phyloP scores from a whole-genome alignment of 2,113 vertebrate genomes.

The Perca fluviatilis region DNA sequence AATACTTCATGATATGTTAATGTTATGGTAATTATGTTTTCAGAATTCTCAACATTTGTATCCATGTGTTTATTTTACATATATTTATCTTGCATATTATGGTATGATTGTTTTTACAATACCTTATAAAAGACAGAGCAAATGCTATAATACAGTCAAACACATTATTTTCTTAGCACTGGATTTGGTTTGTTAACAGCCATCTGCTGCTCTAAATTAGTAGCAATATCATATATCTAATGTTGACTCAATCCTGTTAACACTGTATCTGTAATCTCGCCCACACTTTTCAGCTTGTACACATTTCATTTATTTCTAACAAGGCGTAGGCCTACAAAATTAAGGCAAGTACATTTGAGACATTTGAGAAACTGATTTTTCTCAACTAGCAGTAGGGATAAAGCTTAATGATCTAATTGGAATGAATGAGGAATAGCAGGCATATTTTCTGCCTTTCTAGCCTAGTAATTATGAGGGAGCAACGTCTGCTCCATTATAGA shows the following conservation, averaged over 20 bases:
- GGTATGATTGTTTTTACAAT: neutral
- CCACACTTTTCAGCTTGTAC: constrained; percentile 59
- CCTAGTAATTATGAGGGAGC: constrained; percentile 58
- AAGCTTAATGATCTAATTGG: constrained; percentile 69
- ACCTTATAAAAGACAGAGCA: neutral
- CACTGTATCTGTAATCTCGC: constrained; percentile 56
- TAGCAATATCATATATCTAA: constrained; percentile 48
- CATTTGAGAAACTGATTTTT: constrained; percentile 60
- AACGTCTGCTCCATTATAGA: constrained; percentile 55
- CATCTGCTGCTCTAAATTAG: constrained; percentile 19
- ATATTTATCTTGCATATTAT: neutral
- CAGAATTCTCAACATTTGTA: neutral
- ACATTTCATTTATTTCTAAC: constrained; percentile 52
- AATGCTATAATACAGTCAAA: neutral
- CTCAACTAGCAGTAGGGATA: constrained; percentile 53
- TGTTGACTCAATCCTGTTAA: constrained; percentile 57
- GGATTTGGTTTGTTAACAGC: constrained; percentile 36
- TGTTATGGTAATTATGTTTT: neutral
- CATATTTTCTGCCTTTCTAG: constrained; percentile 46
- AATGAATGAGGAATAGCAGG: constrained; percentile 56
- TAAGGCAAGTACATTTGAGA: constrained; percentile 57
- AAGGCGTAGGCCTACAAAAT: constrained; percentile 52
- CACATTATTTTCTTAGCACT: neutral
- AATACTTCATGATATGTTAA: neutral
- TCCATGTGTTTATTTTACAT: neutral